Evolutionary conservation across 2,797 vertebrate species (phyloP).

Genomic region (Acanthurus leucopareius): DNA sequence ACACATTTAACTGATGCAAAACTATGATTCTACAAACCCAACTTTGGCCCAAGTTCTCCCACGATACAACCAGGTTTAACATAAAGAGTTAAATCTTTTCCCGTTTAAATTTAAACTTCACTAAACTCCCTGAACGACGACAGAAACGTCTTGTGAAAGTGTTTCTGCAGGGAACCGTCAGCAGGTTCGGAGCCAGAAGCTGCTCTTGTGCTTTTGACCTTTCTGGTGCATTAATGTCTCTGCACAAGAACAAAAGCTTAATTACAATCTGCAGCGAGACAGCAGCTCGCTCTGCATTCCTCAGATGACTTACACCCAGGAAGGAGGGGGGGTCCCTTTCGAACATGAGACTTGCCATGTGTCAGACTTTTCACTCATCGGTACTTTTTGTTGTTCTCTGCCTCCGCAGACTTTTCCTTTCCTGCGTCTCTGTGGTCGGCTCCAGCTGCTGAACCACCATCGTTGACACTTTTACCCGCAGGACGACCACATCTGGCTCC

Average conservation of each 20-base stretch:
- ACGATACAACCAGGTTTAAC: too few relatives aligned
- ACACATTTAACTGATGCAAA: too few relatives aligned
- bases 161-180: not conserved
- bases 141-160: too few relatives aligned
- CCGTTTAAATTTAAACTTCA: too few relatives aligned
- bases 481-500: conserved; percentile 24
- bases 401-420: not conserved
- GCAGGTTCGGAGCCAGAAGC: not conserved
- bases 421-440: not conserved
- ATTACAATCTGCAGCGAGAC: not conserved
- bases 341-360: not conserved
- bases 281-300: conserved; percentile 25
- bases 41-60: too few relatives aligned
- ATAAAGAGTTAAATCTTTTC: too few relatives aligned
- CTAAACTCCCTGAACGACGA: too few relatives aligned
- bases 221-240: conserved; percentile 24
- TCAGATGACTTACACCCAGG: conserved; percentile 17
- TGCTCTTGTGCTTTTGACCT: conserved; percentile 29
- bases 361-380: not conserved
- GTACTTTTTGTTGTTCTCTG: not conserved
- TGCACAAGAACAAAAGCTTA: conserved; percentile 38
- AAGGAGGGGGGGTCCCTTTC: not conserved
- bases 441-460: conserved; percentile 28
- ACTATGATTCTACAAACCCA: too few relatives aligned
- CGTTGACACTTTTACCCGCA: conserved; percentile 33